Percentiles rank a stretch among this genome's conserved stretches.
Conservation (phyloP, 2,113 vertebrate species). For the Scomber japonicus region DNA sequence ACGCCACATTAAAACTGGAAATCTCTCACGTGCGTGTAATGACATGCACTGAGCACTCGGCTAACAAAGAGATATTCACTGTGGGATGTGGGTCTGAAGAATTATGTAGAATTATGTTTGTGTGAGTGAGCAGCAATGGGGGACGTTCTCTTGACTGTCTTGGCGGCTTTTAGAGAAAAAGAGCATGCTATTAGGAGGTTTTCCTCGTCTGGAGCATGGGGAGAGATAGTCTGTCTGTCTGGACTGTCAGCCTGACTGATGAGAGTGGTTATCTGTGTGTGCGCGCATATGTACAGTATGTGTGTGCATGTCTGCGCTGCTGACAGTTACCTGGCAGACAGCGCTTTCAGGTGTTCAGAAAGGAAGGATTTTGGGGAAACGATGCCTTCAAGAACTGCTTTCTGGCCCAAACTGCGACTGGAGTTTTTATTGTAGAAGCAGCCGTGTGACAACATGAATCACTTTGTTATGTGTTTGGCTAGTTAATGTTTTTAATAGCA, state of each 20-base stretch:
- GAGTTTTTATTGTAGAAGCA: conserved; percentile 24
- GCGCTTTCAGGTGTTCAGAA: conserved; percentile 69
- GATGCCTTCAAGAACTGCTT: conserved; percentile 50
- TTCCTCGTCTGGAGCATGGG: conserved; percentile 61
- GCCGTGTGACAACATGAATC: conserved; percentile 54
- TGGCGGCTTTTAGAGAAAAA: conserved; percentile 64
- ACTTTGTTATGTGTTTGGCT: conserved; percentile 55
- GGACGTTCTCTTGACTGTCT: conserved; percentile 55
- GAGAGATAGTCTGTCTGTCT: conserved; percentile 73
- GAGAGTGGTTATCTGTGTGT: conserved; percentile 57
- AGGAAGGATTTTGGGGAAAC: conserved; percentile 47
- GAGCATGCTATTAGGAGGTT: conserved; percentile 61
- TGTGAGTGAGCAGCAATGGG: conserved; percentile 64
- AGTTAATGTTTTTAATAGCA: conserved; percentile 24
- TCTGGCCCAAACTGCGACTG: conserved; percentile 44
- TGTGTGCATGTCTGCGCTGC: conserved; percentile 5
- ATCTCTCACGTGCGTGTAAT: conserved; percentile 31
- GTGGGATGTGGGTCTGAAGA: conserved; percentile 61
- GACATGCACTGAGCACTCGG: conserved; percentile 35
- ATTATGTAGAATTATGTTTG: conserved; percentile 59
- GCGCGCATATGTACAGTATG: conserved; percentile 4
- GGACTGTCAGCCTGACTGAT: conserved; percentile 72
- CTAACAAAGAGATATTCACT: conserved; percentile 51
- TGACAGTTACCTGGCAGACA: conserved; percentile 75
- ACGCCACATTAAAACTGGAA: conserved; percentile 15